phyloP scores from a whole-genome alignment of 2,797 vertebrate species.

The Ptychobarbus kaznakovi region DNA sequence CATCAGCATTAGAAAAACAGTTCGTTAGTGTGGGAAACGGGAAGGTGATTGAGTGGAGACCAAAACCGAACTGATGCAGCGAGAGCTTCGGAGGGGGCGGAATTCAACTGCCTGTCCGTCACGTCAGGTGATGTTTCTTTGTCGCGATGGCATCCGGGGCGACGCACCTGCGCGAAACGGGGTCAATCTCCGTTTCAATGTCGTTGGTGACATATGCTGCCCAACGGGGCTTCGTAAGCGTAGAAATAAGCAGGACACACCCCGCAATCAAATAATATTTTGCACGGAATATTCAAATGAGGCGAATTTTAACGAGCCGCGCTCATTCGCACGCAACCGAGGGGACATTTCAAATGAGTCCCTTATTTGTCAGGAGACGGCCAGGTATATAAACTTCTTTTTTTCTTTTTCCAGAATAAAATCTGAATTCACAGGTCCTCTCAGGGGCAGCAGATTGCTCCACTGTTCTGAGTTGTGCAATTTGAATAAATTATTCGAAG shows the following conservation, averaged over 20 bases:
- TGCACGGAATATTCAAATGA: slow-evolving; percentile 97
- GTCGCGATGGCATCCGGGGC: not conserved
- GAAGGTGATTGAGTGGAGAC: slow-evolving; percentile 77
- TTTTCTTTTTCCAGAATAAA: slow-evolving; percentile 58
- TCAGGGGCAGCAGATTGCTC: slow-evolving; percentile 97
- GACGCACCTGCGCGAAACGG: slow-evolving; percentile 68
- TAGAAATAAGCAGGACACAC: slow-evolving; percentile 94
- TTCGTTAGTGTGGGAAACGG: slow-evolving; percentile 70
- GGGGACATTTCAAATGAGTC: slow-evolving; percentile 86
- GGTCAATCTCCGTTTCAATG: slow-evolving; percentile 88
- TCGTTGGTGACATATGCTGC: slow-evolving; percentile 89
- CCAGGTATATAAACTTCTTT: slow-evolving; percentile 93
- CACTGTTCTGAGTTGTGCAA: slow-evolving; percentile 98
- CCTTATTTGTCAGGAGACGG: slow-evolving; percentile 97
- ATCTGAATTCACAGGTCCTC: slow-evolving; percentile 94
- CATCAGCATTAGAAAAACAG: slow-evolving; percentile 79
- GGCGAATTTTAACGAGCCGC: slow-evolving; percentile 97
- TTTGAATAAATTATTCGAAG: slow-evolving; percentile 99
- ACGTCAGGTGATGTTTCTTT: slow-evolving; percentile 22
- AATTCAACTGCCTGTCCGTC: slow-evolving; percentile 78
- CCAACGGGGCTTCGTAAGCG: slow-evolving; percentile 89
- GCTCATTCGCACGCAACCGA: slow-evolving; percentile 64
- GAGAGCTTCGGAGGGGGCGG: slow-evolving; percentile 74
- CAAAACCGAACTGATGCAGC: slow-evolving; percentile 77
- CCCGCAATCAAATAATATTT: slow-evolving; percentile 98